Evolutionary conservation across 2,113 vertebrate genomes (phyloP), one percentile per base, ranked within the genome.

Genomic region (Colinus virginianus): DNA sequence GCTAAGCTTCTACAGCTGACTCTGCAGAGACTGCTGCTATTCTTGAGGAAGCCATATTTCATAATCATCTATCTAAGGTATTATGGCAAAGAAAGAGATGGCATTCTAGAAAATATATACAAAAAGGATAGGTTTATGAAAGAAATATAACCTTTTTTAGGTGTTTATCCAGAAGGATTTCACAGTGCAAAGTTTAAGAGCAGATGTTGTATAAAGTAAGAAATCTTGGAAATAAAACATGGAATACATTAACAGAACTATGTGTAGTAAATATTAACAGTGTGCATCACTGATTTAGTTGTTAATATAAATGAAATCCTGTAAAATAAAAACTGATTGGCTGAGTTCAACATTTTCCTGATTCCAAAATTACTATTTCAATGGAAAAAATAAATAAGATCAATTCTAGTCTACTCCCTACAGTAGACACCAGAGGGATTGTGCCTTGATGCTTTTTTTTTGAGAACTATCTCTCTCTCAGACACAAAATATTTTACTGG

Each of bases 1-100:
- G 78, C 53, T 82, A 83, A 89, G 67, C 87, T 93, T 91, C 81
- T 90, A 59, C 55, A 89, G 82, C 26, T 87, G 78, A 82, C 66
- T 75, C 42, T 87, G 90, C 63, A 82, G 58, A 93, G 61, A 77
- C 67, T 59, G 40, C 40, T 83, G 71, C 38, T 91, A 66, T 87
- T 69, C 75, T 91, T 83, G 42, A 87, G 64, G 76, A 95, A 94
- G 56, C 21, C 8, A 1, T 88, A 80, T 78, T 91, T 94, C 68
- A 93, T 67, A 90, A 59, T 40, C 4, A 34, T 62, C 46, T 62
- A 38, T 69, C 32, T 45, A 40, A 55, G 42, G 28, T 79, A 68
- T 28, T 40, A 36, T 1, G 90, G 45, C 14, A 45, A 91, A 79
- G 30, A 90, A 81, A 87, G 45, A 51, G 14, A 66, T 15, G 36